A percentile compares a stretch with the other conserved stretches of the same genome.
Conservation (phyloP, 2,113 vertebrate species). For the Jaculus jaculus region DNA sequence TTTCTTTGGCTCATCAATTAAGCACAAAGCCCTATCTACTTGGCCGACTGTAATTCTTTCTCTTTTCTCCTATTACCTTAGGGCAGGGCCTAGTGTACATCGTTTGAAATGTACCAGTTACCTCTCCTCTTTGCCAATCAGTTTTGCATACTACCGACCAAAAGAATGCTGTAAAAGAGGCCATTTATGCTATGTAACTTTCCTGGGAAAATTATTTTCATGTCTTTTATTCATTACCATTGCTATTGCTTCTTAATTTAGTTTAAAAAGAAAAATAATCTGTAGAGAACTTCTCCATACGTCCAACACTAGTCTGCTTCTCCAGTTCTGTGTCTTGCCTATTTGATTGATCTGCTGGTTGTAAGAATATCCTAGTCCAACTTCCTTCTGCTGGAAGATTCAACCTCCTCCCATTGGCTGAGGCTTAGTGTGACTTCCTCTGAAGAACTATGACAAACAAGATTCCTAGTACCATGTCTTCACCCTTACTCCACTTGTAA, state of each 20-base stretch:
- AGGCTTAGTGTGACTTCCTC: background rate
- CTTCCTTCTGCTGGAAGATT: background rate
- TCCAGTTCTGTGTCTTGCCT: background rate
- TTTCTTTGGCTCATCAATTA: conserved; percentile 21
- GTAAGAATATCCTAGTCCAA: background rate
- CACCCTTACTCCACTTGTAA: background rate
- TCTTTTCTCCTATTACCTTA: background rate
- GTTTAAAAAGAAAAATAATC: background rate
- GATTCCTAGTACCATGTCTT: background rate
- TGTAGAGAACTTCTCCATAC: background rate
- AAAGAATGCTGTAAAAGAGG: background rate
- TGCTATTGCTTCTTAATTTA: background rate
- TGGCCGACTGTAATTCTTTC: background rate
- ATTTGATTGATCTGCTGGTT: background rate
- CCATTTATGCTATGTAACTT: background rate
- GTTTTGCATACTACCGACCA: background rate
- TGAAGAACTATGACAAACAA: background rate
- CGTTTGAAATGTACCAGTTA: background rate
- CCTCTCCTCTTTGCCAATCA: background rate
- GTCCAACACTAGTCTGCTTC: background rate
- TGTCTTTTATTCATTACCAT: background rate
- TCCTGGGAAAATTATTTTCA: background rate
- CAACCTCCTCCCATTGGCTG: background rate
- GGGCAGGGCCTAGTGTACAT: background rate
- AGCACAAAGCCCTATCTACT: background rate